Conservation (phyloP, 2,888 invertebrate species). For the Prosapia bicincta region DNA sequence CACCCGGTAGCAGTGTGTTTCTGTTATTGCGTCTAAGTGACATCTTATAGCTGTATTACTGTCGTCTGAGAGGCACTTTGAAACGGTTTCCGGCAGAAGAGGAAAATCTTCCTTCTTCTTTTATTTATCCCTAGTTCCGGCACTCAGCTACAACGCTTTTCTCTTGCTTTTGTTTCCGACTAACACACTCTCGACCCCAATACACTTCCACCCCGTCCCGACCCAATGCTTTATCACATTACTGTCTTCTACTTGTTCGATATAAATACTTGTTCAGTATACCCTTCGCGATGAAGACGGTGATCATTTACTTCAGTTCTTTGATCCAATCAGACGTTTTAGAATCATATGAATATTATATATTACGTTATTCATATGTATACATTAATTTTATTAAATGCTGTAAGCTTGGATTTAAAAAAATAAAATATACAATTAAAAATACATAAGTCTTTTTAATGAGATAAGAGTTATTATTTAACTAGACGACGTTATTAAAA, state of each 20-base stretch:
- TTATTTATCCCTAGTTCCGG: slow-evolving; percentile 30
- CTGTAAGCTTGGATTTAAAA: too few species aligned
- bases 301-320: too few species aligned
- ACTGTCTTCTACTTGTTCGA: background rate
- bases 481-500: too few species aligned
- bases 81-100: background rate
- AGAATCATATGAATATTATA: too few species aligned
- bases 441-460: too few species aligned
- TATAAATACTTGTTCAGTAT: too few species aligned
- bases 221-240: background rate
- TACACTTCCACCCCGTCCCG: background rate
- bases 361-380: too few species aligned
- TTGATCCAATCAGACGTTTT: too few species aligned
- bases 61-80: background rate
- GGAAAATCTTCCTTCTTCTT: slow-evolving; percentile 17
- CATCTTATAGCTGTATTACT: background rate
- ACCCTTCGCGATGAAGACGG: too few species aligned
- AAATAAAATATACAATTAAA: too few species aligned
- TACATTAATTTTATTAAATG: too few species aligned
- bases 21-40: background rate
- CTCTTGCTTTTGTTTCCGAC: slow-evolving; percentile 12
- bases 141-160: slow-evolving; percentile 25
- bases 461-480: too few species aligned
- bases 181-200: background rate
- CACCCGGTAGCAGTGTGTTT: background rate